A percentile compares a stretch with the other conserved stretches of the same genome.
Conservation (phyloP, 2,113 vertebrate species). For the Pterocles orientalis region DNA sequence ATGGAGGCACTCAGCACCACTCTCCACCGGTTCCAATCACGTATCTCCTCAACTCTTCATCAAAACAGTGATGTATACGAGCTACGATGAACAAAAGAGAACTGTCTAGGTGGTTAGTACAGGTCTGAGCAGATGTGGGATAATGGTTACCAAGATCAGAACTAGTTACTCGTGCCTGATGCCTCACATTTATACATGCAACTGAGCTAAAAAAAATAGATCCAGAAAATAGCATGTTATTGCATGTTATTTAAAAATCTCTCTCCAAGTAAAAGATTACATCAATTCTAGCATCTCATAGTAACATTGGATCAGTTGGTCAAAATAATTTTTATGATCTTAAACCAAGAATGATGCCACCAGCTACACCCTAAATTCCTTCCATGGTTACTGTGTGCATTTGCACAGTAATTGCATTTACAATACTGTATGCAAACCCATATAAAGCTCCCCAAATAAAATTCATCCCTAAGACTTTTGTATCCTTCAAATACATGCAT, state of each 20-base stretch:
- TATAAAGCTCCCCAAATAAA: neutral
- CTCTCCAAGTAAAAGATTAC: neutral
- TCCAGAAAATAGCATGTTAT: neutral
- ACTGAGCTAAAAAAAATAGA: neutral
- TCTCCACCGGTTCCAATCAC: neutral
- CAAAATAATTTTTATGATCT: neutral
- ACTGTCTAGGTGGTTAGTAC: neutral
- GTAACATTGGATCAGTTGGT: neutral
- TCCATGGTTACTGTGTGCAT: neutral
- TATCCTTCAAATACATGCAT: neutral
- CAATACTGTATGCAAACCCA: neutral
- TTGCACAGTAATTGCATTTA: slow-evolving; percentile 28
- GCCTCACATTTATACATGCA: neutral
- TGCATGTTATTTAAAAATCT: neutral
- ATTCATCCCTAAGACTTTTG: neutral
- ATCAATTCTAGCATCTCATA: neutral
- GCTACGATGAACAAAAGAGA: neutral
- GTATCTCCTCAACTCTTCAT: neutral
- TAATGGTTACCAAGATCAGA: neutral
- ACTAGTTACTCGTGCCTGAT: neutral
- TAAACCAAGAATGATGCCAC: neutral
- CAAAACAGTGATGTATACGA: neutral
- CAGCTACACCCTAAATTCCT: neutral
- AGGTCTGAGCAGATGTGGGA: neutral
- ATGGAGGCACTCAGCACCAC: neutral